Percentiles rank a stretch among this genome's conserved stretches.
These are phyloP conservation scores for Girardinichthys multiradiatus DNA, from an alignment of 2,113 vertebrate genomes.

Conservation along the genomic window DNA sequence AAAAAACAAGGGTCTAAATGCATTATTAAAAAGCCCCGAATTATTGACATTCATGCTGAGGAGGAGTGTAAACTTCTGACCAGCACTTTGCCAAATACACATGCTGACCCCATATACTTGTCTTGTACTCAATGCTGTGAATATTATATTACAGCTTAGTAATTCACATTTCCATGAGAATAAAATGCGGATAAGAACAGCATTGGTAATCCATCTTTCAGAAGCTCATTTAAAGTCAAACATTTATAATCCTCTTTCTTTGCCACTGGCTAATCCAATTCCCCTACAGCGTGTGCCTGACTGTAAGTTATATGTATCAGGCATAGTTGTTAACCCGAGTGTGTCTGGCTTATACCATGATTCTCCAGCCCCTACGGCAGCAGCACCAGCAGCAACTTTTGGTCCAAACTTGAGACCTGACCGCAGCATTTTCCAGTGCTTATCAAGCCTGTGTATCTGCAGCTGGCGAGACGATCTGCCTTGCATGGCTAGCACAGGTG, in stretches of 20 bases:
- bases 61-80: background rate
- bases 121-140: background rate
- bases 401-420: background rate
- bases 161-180: constrained; percentile 51
- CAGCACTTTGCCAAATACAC: background rate
- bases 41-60: background rate
- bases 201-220: constrained; percentile 66
- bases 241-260: constrained; percentile 64
- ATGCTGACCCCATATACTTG: background rate
- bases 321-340: constrained; percentile 59
- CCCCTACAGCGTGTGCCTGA: constrained; percentile 45
- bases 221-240: constrained; percentile 59
- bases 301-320: constrained; percentile 60
- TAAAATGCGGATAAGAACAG: constrained; percentile 31
- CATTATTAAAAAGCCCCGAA: too few species aligned
- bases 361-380: constrained; percentile 46
- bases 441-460: constrained; percentile 57
- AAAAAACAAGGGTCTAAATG: too few species aligned
- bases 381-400: constrained; percentile 2
- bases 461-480: constrained; percentile 34
- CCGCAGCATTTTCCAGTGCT: constrained; percentile 17
- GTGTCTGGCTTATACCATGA: constrained; percentile 59
- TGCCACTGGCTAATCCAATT: constrained; percentile 71
- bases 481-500: constrained; percentile 42
- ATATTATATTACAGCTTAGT: constrained; percentile 6